Evolutionary conservation across 2,888 invertebrate species (phyloP), one percentile per base, ranked within the genome.

Genomic region (Chorisops tibialis): DNA sequence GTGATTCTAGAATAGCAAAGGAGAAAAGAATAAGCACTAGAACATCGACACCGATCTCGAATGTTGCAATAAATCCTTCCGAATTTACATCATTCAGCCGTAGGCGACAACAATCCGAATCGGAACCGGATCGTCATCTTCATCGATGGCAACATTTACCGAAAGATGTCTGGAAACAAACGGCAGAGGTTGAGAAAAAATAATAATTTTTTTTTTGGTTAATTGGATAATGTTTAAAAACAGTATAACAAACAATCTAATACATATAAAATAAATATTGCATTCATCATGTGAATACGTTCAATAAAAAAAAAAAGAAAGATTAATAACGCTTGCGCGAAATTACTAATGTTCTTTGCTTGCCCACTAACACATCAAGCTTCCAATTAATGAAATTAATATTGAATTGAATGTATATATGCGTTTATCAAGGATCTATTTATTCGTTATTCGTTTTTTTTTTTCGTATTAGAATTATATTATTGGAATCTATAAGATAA

Each of bases 131-230:
- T 18, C 6, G 37, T 6, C 59, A 65, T 18, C 48, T 58, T 7
- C 51, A 61, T 30, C 47, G 82, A 68, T 92, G 91, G 90, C 86
- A 87, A 66, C 84, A 86, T 67, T 88, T 91, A 0, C 87, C 92
- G 0, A 90, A 91, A 70, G 82, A 83, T 47, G 85, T 94, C 43
- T 92, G 93, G 87, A 90, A 90, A 70, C 87, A 89, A 11, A 83
- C 88, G 9, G 82, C 91, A 9, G 89, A 90, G 81, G 88, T 87
- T 74, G 73, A 73, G 65, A 61, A 64, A 63, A n/a, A 61, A 37
- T 41, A 54, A 54, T 54, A 41, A n/a, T n/a, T n/a, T n/a, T n/a
- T n/a, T n/a, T n/a, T 37, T 37, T 37, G 37, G 11, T 9, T 37
- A 37, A 37, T 37, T 37, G n/a, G 14, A 39, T 14, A 39, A 4